Evolutionary conservation across 2,113 vertebrate genomes (phyloP).

Genomic region (Macroglossus sobrinus): DNA sequence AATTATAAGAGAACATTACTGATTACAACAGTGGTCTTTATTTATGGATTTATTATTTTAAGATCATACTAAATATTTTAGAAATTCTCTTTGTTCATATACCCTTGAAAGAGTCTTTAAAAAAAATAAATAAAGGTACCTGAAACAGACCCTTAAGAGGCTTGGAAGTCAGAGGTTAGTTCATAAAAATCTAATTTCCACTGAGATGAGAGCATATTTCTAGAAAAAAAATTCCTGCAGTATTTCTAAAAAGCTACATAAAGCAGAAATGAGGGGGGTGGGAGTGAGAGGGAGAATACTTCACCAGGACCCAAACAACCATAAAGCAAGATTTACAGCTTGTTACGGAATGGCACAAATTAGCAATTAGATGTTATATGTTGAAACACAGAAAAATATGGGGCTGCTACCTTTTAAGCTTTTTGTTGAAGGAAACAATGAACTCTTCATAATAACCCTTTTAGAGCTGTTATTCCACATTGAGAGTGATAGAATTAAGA

Average conservation of each 20-base stretch:
- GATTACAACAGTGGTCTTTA: neutral
- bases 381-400: neutral
- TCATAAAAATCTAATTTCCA: slow-evolving; percentile 52
- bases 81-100: slow-evolving; percentile 45
- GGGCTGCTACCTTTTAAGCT: slow-evolving; percentile 7
- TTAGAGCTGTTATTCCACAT: neutral
- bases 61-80: neutral
- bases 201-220: slow-evolving; percentile 40
- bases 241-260: slow-evolving; percentile 49
- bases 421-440: slow-evolving; percentile 54
- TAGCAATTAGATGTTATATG: slow-evolving; percentile 51
- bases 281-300: neutral
- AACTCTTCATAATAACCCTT: slow-evolving; percentile 33
- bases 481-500: neutral
- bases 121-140: neutral
- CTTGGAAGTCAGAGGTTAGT: slow-evolving; percentile 30
- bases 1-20: neutral
- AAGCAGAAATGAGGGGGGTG: neutral
- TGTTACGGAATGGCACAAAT: slow-evolving; percentile 51
- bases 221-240: neutral
- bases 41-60: neutral
- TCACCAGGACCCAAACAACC: slow-evolving; percentile 8
- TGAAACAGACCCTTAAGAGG: neutral
- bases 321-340: slow-evolving; percentile 56
- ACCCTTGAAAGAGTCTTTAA: neutral